Percentiles rank a stretch among this genome's conserved stretches.
These are phyloP conservation scores for Euura saliciscinereae DNA, from an alignment of 1,140 invertebrate species.

Conservation along the genomic window DNA sequence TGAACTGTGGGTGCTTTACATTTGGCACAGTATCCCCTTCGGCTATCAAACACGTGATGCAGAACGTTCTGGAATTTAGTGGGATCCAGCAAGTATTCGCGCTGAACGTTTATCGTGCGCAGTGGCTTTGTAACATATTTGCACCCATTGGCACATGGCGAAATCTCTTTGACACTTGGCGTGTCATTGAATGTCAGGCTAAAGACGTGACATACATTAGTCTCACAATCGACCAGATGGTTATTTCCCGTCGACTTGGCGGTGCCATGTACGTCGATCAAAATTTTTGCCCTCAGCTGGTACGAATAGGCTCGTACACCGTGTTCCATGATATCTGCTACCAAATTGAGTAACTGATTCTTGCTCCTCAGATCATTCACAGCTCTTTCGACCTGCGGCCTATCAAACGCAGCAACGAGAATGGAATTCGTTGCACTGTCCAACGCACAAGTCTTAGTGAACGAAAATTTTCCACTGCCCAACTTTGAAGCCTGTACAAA, in stretches of 20 bases:
- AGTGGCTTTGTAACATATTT: not conserved
- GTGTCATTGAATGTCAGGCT: not conserved
- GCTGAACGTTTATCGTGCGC: not conserved
- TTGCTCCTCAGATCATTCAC: not conserved
- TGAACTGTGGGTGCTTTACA: not conserved
- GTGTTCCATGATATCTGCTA: not conserved
- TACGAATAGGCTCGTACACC: not conserved
- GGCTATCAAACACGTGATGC: not conserved
- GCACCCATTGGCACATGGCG: not conserved
- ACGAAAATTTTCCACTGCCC: not conserved
- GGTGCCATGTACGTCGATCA: not conserved
- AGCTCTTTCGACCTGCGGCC: not conserved
- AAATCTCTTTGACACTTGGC: not conserved
- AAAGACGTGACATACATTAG: not conserved
- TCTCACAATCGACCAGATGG: not conserved
- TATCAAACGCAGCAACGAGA: not conserved
- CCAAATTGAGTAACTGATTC: not conserved
- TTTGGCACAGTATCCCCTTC: not conserved
- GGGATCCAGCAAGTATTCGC: not conserved
- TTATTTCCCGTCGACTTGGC: not conserved
- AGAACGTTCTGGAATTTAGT: not conserved
- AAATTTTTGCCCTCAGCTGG: not conserved
- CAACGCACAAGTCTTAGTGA: not conserved
- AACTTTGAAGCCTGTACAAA: slow-evolving; percentile 3
- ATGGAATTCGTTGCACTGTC: not conserved